Conservation (phyloP, 2,113 vertebrate species). For the Marcusenius ussheri region DNA sequence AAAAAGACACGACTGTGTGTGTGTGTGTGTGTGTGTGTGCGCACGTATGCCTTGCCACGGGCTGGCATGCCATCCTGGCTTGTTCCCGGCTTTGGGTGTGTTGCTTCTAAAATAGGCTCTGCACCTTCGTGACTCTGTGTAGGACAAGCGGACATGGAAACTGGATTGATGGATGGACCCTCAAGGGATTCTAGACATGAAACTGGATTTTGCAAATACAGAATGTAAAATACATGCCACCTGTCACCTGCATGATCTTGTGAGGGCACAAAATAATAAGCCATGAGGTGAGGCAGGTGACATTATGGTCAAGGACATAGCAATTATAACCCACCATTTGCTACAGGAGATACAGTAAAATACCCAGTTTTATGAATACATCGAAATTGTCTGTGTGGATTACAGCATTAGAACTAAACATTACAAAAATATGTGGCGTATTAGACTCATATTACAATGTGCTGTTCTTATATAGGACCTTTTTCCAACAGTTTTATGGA, state of each 20-base stretch:
- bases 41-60: neutral
- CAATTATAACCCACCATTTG: neutral
- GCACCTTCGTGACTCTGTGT: neutral
- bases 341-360: neutral
- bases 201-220: neutral
- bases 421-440: neutral
- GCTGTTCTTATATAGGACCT: neutral
- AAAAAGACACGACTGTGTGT: neutral
- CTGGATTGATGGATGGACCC: neutral
- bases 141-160: neutral
- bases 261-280: neutral
- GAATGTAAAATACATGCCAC: neutral
- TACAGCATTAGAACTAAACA: neutral
- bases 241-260: neutral
- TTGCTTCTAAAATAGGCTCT: neutral
- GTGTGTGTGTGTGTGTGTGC: neutral
- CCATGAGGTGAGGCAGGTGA: neutral
- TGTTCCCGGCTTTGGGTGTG: neutral
- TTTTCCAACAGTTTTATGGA: neutral
- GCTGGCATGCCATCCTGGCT: neutral
- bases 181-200: neutral
- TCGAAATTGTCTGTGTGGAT: neutral
- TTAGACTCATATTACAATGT: neutral
- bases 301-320: neutral
- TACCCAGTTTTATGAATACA: neutral